phyloP scores from a whole-genome alignment of 2,888 invertebrate species.

The Agrotis segetum region DNA sequence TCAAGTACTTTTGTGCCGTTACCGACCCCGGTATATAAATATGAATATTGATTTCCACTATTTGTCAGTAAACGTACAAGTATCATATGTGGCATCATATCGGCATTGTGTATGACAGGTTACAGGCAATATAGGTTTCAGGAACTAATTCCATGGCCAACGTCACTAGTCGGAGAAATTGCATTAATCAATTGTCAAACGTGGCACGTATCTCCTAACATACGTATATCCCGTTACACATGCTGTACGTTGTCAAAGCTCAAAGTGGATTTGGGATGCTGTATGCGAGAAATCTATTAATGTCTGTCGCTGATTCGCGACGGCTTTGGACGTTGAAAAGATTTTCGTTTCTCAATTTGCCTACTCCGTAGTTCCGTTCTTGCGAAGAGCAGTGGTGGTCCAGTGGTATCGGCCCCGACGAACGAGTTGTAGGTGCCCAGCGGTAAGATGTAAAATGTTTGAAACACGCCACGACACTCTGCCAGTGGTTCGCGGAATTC shows the following conservation, averaged over 20 bases:
- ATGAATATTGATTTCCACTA: slow-evolving; percentile 56
- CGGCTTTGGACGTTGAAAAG: slow-evolving; percentile 15
- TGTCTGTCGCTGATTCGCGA: slow-evolving; percentile 5
- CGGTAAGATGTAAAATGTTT: too few relatives aligned
- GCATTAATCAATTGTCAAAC: slow-evolving; percentile 90
- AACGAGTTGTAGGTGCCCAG: too few relatives aligned
- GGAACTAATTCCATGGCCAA: slow-evolving; percentile 71
- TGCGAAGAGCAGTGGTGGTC: too few relatives aligned
- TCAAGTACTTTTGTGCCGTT: too few relatives aligned
- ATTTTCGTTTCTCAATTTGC: slow-evolving; percentile 24
- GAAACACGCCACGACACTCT: too few relatives aligned
- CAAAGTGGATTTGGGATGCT: slow-evolving; percentile 74
- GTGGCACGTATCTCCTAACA: slow-evolving; percentile 73
- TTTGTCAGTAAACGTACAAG: slow-evolving; percentile 37
- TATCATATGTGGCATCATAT: slow-evolving; percentile 22
- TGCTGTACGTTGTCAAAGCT: slow-evolving; percentile 71
- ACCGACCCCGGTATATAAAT: too few relatives aligned
- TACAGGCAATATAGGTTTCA: slow-evolving; percentile 65
- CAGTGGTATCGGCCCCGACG: too few relatives aligned
- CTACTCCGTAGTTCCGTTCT: not conserved
- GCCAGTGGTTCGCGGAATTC: too few relatives aligned
- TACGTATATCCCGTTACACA: slow-evolving; percentile 72
- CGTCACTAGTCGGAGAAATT: slow-evolving; percentile 82
- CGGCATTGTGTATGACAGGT: slow-evolving; percentile 55
- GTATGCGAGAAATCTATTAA: slow-evolving; percentile 53